Evolutionary conservation across 2,888 invertebrate species (phyloP), one percentile per base, ranked within the genome.

Genomic region (Eudiplozoon nipponicum): DNA sequence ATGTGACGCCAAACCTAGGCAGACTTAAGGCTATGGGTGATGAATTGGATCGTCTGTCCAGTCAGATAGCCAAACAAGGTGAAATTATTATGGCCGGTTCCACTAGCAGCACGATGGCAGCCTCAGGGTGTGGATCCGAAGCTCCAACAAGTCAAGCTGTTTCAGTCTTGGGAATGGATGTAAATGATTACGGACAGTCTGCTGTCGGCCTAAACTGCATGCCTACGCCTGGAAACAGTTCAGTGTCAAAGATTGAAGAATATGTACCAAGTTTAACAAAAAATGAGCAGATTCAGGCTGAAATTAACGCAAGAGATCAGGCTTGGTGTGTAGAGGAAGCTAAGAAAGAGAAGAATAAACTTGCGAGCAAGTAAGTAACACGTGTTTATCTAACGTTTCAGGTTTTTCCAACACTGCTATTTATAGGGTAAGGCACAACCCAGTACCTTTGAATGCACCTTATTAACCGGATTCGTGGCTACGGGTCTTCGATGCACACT

Each of bases 261-360:
- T 7, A 7, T 17, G 13, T 4, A 13, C 5, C 5, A 15, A 17
- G 19, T n/a, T 31, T 5, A 7, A 7, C 13, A 5, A 5, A 19
- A 18, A 20, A 23, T 17, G 18, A 34, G 18, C 9, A 20, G 5
- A 5, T 36, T 5, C 31, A 17, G 5, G 17, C 17, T 15, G 31
- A 31, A 7, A n/a, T 15, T 15, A 15, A n/a, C 5, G 39, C 39
- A 7, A 21, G 36, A 7, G 39, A 29, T 11, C 18, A 21, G 7
- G 7, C 34, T 20, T 20, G 20, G 34, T 17, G 21, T 7, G 34
- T 17, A 3, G 39, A 39, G 7, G 11, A 28, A 17, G 39, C 34
- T n/a, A 50, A 84, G 40, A 84, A 84, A 59, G 86, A 90, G 59
- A 86, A 90, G 57, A 90, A 90, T 57, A 86, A 86, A 61, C 64